A percentile compares a stretch with the other conserved stretches of the same genome.
Evolutionary conservation across 1,140 invertebrate genomes (phyloP).

Genomic region (Drosophila nigromelanica): DNA sequence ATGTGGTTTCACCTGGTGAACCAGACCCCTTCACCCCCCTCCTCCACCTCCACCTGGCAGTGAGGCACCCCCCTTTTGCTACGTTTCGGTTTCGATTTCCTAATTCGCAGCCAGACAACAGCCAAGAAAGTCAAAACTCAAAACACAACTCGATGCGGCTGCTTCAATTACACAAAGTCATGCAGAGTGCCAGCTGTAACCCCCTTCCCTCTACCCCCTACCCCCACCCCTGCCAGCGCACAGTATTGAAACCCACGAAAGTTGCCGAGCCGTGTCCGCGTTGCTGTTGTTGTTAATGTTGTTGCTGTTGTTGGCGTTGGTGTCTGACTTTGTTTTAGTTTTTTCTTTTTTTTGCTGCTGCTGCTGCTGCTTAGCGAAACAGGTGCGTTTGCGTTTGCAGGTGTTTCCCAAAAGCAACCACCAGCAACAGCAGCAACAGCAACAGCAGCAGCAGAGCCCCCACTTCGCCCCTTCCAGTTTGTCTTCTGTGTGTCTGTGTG

Average conservation of each 20-base stretch:
- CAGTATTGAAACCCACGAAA: slow-evolving; percentile 50
- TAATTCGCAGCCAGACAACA: no score
- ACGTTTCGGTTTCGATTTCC: no score
- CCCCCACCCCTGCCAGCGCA: no score
- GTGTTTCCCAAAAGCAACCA: slow-evolving; percentile 82
- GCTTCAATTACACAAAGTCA: no score
- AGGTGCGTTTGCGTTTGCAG: slow-evolving; percentile 83
- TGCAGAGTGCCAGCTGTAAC: no score
- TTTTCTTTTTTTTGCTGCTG: slow-evolving; percentile 33
- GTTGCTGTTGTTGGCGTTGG: slow-evolving; percentile 44
- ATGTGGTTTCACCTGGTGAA: no score
- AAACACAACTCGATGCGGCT: no score
- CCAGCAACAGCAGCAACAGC: slow-evolving; percentile 34
- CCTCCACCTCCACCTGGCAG: no score
- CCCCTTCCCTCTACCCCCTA: no score
- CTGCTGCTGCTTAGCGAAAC: slow-evolving; percentile 69
- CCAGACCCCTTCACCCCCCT: no score
- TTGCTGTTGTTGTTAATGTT: slow-evolving; percentile 39
- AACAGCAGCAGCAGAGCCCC: slow-evolving; percentile 15
- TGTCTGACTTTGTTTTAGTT: slow-evolving; percentile 74
- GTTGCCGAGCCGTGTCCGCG: slow-evolving; percentile 72
- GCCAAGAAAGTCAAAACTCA: no score
- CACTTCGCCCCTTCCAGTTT: background rate
- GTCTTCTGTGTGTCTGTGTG: background rate
- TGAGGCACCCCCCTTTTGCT: no score